These are phyloP conservation scores for Lasioglossum marginatum DNA, from an alignment of 2,888 invertebrate species.

Conservation along the genomic window DNA sequence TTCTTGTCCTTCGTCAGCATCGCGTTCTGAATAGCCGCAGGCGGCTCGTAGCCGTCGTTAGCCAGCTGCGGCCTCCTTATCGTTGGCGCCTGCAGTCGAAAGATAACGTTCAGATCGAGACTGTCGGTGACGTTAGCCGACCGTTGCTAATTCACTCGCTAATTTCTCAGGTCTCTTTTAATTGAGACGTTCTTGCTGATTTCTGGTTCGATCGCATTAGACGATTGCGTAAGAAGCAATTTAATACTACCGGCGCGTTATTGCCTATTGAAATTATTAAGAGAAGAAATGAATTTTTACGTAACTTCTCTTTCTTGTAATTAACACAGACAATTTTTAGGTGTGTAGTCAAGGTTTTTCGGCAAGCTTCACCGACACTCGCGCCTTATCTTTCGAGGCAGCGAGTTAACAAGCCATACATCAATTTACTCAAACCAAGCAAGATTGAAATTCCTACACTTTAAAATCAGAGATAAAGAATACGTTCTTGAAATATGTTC, in stretches of 20 bases:
- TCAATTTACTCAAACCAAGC: neutral
- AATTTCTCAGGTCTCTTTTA: neutral
- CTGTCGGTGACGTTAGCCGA: neutral
- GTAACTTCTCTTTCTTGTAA: neutral
- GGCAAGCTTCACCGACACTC: neutral
- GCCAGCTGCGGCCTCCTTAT: slow-evolving; percentile 63
- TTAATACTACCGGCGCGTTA: neutral
- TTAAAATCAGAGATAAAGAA: neutral
- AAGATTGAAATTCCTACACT: neutral
- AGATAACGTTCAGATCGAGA: neutral
- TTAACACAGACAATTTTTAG: neutral
- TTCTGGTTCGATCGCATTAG: neutral
- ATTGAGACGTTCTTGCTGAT: neutral
- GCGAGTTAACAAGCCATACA: neutral
- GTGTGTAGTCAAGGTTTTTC: neutral
- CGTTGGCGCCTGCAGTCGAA: slow-evolving; percentile 50
- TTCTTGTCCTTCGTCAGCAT: slow-evolving; percentile 98
- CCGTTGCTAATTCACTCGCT: neutral
- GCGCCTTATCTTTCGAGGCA: slow-evolving; percentile 9
- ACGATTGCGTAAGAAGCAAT: neutral
- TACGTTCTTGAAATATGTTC: neutral
- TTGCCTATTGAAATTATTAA: neutral
- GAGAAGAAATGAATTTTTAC: neutral
- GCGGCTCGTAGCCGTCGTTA: slow-evolving; percentile 88
- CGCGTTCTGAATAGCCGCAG: slow-evolving; percentile 95